phyloP scores from a whole-genome alignment of 2,888 invertebrate species.

The Pyrrhia umbra region DNA sequence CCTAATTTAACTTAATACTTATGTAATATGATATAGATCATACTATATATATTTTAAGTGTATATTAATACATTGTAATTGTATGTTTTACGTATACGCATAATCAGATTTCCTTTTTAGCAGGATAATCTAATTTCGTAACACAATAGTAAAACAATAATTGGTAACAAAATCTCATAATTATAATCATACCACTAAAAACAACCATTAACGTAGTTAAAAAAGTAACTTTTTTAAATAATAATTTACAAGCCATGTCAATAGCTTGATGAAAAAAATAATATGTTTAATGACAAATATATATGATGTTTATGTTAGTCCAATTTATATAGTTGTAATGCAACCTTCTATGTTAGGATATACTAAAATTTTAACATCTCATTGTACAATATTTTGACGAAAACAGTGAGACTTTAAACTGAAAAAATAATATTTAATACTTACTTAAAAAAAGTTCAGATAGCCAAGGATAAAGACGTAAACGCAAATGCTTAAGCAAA shows the following conservation, averaged over 20 bases:
- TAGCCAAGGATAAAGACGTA: slow-evolving; percentile 36
- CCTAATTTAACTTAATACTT: slow-evolving; percentile 4
- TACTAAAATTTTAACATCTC: too few species aligned
- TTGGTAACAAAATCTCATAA: not conserved
- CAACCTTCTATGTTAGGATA: too few species aligned
- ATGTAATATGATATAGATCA: slow-evolving; percentile 25
- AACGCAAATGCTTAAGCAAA: slow-evolving; percentile 59
- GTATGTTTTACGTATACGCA: not conserved
- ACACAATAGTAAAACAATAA: not conserved
- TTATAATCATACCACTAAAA: too few species aligned
- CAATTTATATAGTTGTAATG: too few species aligned
- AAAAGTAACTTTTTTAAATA: too few species aligned
- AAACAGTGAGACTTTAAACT: not conserved
- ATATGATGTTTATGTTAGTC: too few species aligned
- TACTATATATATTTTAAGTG: too few species aligned
- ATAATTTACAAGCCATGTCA: too few species aligned
- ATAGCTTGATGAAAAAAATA: too few species aligned
- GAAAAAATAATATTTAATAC: slow-evolving; percentile 1
- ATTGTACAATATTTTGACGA: not conserved
- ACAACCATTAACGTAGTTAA: too few species aligned
- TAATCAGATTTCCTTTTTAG: not conserved
- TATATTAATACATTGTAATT: not conserved
- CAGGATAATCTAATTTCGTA: not conserved
- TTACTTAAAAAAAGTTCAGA: slow-evolving; percentile 7
- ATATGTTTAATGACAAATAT: too few species aligned